A percentile compares a stretch with the other conserved stretches of the same genome.
Conservation (phyloP, 2,113 vertebrate genomes). For the Coreoperca whiteheadi region DNA sequence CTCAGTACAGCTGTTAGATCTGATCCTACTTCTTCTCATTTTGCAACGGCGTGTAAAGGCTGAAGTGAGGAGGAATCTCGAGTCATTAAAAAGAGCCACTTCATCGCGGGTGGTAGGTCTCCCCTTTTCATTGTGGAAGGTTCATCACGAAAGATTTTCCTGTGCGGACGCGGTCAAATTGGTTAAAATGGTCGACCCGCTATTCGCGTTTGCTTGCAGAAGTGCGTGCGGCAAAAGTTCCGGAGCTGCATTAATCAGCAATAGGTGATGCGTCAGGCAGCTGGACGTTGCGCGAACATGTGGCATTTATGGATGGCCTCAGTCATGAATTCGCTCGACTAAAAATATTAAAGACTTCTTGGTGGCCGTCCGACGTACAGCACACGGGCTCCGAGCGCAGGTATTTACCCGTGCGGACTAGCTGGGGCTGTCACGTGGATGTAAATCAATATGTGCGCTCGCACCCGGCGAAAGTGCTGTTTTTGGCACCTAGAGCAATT, state of each 20-base stretch:
- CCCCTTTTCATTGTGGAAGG: background rate
- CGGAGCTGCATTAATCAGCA: background rate
- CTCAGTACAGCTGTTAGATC: background rate
- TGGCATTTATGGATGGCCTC: background rate
- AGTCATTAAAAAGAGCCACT: slow-evolving; percentile 13
- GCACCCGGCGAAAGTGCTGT: slow-evolving; percentile 62
- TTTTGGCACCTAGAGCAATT: slow-evolving; percentile 70
- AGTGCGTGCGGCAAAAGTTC: background rate
- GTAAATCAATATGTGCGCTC: slow-evolving; percentile 59
- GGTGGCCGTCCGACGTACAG: background rate
- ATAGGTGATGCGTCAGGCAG: background rate
- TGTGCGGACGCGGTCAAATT: background rate
- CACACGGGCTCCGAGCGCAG: background rate
- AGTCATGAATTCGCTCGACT: background rate
- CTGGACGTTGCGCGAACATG: background rate
- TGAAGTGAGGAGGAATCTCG: slow-evolving; percentile 14
- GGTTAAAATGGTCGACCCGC: too few species aligned
- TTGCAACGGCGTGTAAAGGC: background rate
- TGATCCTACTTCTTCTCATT: background rate
- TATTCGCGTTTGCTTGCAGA: background rate
- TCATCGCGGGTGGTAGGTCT: slow-evolving; percentile 57
- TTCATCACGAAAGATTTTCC: background rate
- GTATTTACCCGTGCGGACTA: background rate
- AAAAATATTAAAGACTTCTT: background rate
- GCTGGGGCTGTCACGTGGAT: background rate